A percentile compares a stretch with the other conserved stretches of the same genome.
Conservation (phyloP, 2,888 invertebrate species). For the Alcis repandata region DNA sequence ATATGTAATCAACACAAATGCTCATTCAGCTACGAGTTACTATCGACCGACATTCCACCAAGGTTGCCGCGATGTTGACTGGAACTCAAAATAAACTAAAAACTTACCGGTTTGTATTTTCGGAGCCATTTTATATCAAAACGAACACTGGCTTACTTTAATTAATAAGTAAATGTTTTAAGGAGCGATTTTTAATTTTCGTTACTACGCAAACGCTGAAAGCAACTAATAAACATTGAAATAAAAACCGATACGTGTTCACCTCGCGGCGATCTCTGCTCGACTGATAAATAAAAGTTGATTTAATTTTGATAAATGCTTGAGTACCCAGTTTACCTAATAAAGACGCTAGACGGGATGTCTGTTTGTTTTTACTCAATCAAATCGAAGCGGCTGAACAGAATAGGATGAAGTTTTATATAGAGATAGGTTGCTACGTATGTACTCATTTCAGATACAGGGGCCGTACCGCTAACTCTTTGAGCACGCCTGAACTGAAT, state of each 20-base stretch:
- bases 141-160: conserved; percentile 2
- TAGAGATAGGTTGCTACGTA: too few relatives aligned
- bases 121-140: conserved; percentile 54
- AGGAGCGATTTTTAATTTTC: not conserved
- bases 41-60: conserved; percentile 6
- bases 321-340: too few relatives aligned
- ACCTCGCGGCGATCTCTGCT: not conserved
- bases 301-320: not conserved
- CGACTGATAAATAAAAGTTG: conserved; percentile 14
- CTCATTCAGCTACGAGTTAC: not conserved
- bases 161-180: not conserved
- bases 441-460: too few relatives aligned
- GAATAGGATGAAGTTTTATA: too few relatives aligned
- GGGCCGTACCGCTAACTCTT: too few relatives aligned
- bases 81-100: conserved; percentile 32
- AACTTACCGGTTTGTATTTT: conserved; percentile 70
- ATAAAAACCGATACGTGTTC: conserved; percentile 1
- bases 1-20: not conserved
- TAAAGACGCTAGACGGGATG: not conserved
- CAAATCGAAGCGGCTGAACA: too few relatives aligned
- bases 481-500: too few relatives aligned
- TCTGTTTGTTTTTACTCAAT: not conserved
- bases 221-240: not conserved
- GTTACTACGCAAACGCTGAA: not conserved
- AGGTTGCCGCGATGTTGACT: conserved; percentile 2